Conservation (phyloP, 2,113 vertebrate species). For the Spilogale gracilis region DNA sequence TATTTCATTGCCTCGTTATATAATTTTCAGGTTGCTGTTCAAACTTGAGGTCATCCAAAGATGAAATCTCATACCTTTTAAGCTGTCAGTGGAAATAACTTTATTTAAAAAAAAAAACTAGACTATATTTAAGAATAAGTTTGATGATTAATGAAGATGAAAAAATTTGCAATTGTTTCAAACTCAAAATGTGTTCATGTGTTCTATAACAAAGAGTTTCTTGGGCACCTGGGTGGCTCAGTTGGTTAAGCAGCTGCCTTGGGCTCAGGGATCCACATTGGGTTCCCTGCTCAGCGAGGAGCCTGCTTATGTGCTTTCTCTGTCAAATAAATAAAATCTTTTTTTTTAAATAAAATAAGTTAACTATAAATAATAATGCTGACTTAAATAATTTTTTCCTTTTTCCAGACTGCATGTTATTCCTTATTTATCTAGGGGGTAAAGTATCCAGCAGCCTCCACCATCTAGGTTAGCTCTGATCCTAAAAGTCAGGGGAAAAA, state of each 20-base stretch:
- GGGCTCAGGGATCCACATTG: neutral
- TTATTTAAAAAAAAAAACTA: neutral
- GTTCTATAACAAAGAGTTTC: neutral
- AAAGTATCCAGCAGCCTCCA: neutral
- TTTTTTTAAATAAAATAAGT: neutral
- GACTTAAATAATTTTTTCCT: neutral
- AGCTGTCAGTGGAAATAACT: neutral
- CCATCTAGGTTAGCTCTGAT: neutral
- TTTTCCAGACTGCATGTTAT: neutral
- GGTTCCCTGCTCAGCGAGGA: neutral
- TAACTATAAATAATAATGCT: neutral
- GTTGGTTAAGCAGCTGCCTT: neutral
- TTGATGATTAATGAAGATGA: neutral
- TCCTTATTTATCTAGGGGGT: neutral
- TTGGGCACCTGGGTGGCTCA: neutral
- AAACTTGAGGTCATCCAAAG: neutral
- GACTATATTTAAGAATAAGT: neutral
- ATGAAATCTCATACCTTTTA: neutral
- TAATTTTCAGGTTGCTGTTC: neutral
- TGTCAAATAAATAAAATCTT: neutral
- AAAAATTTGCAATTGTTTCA: neutral
- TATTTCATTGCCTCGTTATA: slow-evolving; percentile 21
- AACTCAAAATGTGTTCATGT: neutral
- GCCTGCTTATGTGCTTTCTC: neutral
- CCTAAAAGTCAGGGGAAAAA: neutral